phyloP scores from a whole-genome alignment of 2,113 vertebrate species.

The Tor tambroides region DNA sequence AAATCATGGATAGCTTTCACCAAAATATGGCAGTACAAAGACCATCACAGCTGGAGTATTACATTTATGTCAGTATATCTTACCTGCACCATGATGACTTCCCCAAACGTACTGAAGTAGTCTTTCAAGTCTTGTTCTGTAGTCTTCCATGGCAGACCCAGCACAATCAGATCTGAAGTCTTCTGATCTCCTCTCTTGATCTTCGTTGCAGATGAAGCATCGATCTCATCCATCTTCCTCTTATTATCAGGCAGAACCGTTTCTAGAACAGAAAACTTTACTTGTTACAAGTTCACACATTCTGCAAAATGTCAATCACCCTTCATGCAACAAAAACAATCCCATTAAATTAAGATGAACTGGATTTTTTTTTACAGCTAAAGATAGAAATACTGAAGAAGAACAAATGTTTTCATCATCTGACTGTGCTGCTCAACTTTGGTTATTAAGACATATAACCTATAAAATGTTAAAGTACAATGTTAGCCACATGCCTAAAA shows the following conservation, averaged over 20 bases:
- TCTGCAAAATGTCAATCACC: not conserved
- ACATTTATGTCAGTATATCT: conserved; percentile 16
- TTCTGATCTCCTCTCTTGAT: conserved; percentile 98
- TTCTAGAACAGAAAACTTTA: conserved; percentile 15
- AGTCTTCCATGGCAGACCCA: conserved; percentile 98
- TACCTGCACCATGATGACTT: conserved; percentile 99
- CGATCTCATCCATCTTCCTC: conserved; percentile 98
- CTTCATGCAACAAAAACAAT: conserved; percentile 4
- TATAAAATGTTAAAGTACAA: not conserved
- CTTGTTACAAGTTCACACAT: not conserved
- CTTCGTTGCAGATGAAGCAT: conserved; percentile 96
- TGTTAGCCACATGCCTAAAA: not conserved
- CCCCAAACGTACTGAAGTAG: conserved; percentile 97
- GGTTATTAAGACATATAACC: not conserved
- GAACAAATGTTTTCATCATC: not conserved
- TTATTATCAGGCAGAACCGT: conserved; percentile 86
- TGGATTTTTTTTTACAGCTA: not conserved
- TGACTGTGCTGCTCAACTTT: not conserved
- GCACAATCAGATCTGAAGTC: conserved; percentile 94
- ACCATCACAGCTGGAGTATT: not conserved
- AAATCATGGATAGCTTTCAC: not conserved
- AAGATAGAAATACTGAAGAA: not conserved
- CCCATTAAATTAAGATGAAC: not conserved
- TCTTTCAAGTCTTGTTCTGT: conserved; percentile 97
- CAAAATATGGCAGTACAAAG: conserved; percentile 10